Conservation (phyloP, 2,797 vertebrate genomes). For the Notamacropus eugenii region DNA sequence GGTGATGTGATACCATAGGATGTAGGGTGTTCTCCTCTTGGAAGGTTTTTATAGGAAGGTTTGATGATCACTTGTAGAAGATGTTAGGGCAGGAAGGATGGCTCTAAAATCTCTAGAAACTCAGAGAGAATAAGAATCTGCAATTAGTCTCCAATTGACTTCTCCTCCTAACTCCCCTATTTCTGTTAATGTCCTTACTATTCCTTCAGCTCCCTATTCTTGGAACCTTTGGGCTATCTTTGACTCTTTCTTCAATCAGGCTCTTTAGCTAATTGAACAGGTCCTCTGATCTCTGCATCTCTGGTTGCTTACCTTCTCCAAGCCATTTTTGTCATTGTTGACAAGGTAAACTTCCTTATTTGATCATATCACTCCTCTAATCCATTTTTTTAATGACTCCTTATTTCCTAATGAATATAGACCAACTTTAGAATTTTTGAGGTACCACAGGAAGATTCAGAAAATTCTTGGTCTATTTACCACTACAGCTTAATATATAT, state of each 20-base stretch:
- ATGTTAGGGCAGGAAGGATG: neutral
- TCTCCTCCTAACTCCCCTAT: neutral
- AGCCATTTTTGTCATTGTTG: neutral
- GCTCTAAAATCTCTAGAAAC: neutral
- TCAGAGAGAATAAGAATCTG: neutral
- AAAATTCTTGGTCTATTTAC: neutral
- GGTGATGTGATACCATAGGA: neutral
- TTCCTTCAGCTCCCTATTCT: neutral
- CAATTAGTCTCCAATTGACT: neutral
- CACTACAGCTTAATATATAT: neutral
- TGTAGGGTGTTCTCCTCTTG: neutral
- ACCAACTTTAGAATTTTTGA: neutral
- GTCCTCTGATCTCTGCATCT: neutral
- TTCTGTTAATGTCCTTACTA: neutral
- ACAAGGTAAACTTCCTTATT: neutral
- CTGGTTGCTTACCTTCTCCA: neutral
- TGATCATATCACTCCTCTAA: neutral
- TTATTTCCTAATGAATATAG: neutral
- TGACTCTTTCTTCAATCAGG: neutral
- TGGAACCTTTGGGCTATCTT: neutral
- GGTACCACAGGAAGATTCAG: neutral
- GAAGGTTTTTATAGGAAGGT: neutral
- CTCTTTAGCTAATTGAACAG: neutral
- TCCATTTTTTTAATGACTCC: neutral
- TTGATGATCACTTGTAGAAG: neutral